These are phyloP conservation scores for Cyrtonyx montezumae DNA, from an alignment of 2,113 vertebrate species.

Conservation along the genomic window DNA sequence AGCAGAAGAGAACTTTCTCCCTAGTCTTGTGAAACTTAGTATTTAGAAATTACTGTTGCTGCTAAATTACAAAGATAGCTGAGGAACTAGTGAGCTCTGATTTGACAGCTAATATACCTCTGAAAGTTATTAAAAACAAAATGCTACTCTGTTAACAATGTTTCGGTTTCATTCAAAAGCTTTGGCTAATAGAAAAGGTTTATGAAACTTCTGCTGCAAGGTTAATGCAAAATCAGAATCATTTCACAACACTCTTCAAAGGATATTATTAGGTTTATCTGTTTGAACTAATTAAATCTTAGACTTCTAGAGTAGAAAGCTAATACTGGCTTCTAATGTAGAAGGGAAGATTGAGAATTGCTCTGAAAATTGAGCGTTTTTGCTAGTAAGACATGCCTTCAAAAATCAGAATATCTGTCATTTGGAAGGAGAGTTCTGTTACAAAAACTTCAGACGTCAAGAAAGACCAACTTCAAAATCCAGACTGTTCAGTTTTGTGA, in stretches of 20 bases:
- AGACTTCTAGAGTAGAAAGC: neutral
- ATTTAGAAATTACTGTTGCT: conserved; percentile 15
- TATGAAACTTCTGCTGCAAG: conserved; percentile 27
- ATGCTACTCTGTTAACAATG: neutral
- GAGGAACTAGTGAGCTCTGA: neutral
- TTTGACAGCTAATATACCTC: conserved; percentile 33
- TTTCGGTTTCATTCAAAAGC: conserved; percentile 14
- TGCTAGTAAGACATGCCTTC: neutral
- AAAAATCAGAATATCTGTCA: neutral
- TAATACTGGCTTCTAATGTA: conserved; percentile 15
- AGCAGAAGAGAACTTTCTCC: neutral
- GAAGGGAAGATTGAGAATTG: neutral
- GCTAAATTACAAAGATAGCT: neutral
- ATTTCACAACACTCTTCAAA: conserved; percentile 27
- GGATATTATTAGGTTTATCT: conserved; percentile 13
- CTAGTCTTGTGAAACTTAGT: neutral
- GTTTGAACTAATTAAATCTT: conserved; percentile 38
- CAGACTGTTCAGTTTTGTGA: neutral
- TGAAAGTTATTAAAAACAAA: conserved; percentile 39
- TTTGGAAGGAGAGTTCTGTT: neutral
- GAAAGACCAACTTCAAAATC: neutral
- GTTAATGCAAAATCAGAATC: neutral
- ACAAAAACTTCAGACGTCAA: neutral
- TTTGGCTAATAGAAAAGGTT: neutral
- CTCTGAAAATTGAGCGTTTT: neutral